Evolutionary conservation across 2,113 vertebrate species (phyloP).

Genomic region (Archocentrus centrarchus): DNA sequence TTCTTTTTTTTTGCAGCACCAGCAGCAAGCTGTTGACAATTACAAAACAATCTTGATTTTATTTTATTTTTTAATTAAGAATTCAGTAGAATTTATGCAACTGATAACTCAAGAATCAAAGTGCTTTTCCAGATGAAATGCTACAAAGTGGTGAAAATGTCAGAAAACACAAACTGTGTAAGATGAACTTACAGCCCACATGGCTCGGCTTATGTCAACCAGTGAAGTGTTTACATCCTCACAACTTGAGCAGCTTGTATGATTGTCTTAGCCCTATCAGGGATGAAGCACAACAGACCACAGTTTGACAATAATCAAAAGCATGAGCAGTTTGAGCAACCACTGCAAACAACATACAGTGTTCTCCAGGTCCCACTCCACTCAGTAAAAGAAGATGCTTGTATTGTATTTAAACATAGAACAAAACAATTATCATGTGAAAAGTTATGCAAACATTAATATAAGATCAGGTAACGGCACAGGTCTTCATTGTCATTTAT

Average conservation of each 20-base stretch:
- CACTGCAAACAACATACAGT: neutral
- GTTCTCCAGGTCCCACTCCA: neutral
- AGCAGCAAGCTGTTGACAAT: slow-evolving; percentile 14
- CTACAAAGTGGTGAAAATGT: slow-evolving; percentile 47
- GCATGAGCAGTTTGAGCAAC: slow-evolving; percentile 23
- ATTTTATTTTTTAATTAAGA: slow-evolving; percentile 13
- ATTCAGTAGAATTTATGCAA: slow-evolving; percentile 13
- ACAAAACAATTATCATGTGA: neutral
- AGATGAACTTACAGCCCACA: slow-evolving; percentile 47
- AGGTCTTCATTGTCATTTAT: slow-evolving; percentile 36
- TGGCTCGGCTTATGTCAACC: slow-evolving; percentile 51
- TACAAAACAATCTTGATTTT: slow-evolving; percentile 27
- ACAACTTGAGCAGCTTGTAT: slow-evolving; percentile 52
- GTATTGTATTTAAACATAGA: neutral
- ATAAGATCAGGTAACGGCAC: slow-evolving; percentile 20
- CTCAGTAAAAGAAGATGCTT: neutral
- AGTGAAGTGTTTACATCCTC: slow-evolving; percentile 66
- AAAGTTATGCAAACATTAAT: neutral
- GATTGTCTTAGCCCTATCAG: slow-evolving; percentile 19
- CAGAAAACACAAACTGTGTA: slow-evolving; percentile 39
- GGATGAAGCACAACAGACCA: slow-evolving; percentile 45
- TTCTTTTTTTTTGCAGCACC: neutral
- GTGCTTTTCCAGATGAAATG: slow-evolving; percentile 49
- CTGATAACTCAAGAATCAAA: slow-evolving; percentile 24
- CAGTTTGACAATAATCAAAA: slow-evolving; percentile 58